Evolutionary conservation across 2,888 invertebrate genomes (phyloP).

Genomic region (Cactoblastis cactorum): DNA sequence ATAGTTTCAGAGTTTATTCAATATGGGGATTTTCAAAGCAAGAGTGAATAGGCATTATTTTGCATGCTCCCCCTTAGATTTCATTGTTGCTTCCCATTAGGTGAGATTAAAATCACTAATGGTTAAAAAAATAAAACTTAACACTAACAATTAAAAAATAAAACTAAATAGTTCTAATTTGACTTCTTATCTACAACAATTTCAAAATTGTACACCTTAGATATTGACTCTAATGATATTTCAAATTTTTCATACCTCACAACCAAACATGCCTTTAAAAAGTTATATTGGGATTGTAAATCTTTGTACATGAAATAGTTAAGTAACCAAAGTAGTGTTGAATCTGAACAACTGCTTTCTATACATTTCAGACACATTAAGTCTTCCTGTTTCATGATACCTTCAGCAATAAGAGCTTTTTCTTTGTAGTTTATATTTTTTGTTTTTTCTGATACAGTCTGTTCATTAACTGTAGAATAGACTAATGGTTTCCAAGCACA

Average conservation of each 20-base stretch:
- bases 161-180: neutral
- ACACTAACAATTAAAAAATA: no score
- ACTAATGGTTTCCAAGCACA: neutral
- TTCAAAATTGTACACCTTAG: conserved; percentile 1
- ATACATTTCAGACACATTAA: conserved; percentile 40
- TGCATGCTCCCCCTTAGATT: no score
- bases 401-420: conserved; percentile 20
- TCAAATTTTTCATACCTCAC: neutral
- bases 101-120: no score
- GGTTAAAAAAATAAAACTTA: no score
- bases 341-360: conserved; percentile 28
- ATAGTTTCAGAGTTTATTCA: no score
- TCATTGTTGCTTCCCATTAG: no score
- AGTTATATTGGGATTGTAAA: conserved; percentile 32
- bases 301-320: conserved; percentile 41
- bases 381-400: conserved; percentile 36
- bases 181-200: neutral
- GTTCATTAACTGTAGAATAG: conserved; percentile 18
- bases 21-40: no score
- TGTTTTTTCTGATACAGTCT: conserved; percentile 14
- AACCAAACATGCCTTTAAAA: conserved; percentile 36
- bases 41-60: no score
- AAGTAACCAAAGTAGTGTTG: conserved; percentile 43
- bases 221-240: neutral
- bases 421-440: conserved; percentile 15